phyloP scores from a whole-genome alignment of 1,140 invertebrate species.

The Micrasema longulum region DNA sequence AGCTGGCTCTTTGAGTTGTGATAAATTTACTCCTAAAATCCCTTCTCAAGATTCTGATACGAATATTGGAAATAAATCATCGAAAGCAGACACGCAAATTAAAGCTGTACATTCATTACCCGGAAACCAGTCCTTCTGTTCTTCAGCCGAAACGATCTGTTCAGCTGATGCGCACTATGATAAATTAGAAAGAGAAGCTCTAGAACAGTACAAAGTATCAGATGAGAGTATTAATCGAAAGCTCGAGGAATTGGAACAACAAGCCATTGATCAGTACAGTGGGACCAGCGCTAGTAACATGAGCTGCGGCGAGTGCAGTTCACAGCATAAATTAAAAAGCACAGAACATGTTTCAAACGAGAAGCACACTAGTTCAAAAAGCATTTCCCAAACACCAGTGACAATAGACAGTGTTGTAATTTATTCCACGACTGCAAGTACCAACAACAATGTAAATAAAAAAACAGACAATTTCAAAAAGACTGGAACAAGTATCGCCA shows the following conservation, averaged over 20 bases:
- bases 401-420: constrained; percentile 37
- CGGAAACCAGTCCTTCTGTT: constrained; percentile 16
- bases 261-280: constrained; percentile 65
- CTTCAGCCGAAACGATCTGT: constrained; percentile 15
- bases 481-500: background rate
- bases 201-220: constrained; percentile 66
- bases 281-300: constrained; percentile 59
- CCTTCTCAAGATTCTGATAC: background rate
- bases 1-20: background rate
- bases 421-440: constrained; percentile 20
- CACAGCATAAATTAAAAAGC: background rate
- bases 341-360: background rate
- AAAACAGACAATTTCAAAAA: constrained; percentile 21
- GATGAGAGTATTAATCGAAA: constrained; percentile 66
- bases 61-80: background rate
- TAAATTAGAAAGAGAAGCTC: constrained; percentile 64
- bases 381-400: constrained; percentile 4
- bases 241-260: constrained; percentile 63
- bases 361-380: constrained; percentile 1
- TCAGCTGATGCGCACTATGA: constrained; percentile 62
- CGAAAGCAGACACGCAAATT: constrained; percentile 23
- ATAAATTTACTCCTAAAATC: background rate
- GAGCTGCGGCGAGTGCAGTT: constrained; percentile 59
- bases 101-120: constrained; percentile 8
- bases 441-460: constrained; percentile 18